A percentile compares a stretch with the other conserved stretches of the same genome.
Conservation (phyloP, 2,888 invertebrate species). For the Nineta flava region DNA sequence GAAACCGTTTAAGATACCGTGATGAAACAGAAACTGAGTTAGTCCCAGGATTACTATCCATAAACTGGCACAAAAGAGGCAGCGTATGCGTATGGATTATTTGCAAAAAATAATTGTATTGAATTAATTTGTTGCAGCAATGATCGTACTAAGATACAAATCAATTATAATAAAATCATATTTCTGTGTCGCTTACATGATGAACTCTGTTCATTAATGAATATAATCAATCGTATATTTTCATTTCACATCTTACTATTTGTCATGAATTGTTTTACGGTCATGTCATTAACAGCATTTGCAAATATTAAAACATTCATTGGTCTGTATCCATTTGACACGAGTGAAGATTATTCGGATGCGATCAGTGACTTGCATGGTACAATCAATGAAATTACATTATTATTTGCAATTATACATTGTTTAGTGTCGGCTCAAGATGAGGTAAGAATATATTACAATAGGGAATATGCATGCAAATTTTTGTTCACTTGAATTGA, state of each 20-base stretch:
- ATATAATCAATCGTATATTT: not conserved
- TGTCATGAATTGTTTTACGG: not conserved
- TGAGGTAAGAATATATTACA: too few species aligned
- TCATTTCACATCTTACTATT: not conserved
- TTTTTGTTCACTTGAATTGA: too few species aligned
- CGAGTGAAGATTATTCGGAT: not conserved
- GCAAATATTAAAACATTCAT: not conserved
- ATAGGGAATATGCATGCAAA: too few species aligned
- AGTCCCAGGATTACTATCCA: too few species aligned
- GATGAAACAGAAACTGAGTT: too few species aligned
- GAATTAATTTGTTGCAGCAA: too few species aligned
- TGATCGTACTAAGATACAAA: not conserved
- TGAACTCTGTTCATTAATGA: not conserved
- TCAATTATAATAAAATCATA: not conserved
- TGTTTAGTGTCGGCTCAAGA: not conserved
- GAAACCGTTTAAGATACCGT: too few species aligned
- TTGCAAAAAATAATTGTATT: too few species aligned
- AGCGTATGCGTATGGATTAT: not conserved
- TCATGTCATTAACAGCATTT: not conserved
- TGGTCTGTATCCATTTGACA: not conserved
- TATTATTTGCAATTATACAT: not conserved
- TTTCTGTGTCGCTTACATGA: not conserved
- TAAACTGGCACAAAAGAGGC: too few species aligned
- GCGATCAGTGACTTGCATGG: not conserved
- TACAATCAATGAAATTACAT: not conserved